Evolutionary conservation across 2,888 invertebrate species (phyloP).

Genomic region (Theretra japonica): DNA sequence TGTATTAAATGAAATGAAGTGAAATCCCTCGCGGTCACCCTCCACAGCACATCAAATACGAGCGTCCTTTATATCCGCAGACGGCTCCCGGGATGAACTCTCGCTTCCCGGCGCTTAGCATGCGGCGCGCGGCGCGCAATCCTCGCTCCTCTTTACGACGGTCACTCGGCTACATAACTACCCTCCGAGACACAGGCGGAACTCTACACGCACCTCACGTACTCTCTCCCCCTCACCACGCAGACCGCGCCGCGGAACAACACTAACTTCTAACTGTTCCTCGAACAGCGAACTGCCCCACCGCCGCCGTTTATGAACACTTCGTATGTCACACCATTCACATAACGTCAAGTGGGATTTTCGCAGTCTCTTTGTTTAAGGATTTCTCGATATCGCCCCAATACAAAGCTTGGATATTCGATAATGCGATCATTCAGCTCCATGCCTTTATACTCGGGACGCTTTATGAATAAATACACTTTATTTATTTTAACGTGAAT

Average conservation of each 20-base stretch:
- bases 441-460: neutral
- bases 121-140: constrained; percentile 49
- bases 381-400: neutral
- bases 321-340: neutral
- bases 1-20: too few species aligned
- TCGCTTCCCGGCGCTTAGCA: neutral
- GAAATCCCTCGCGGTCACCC: too few species aligned
- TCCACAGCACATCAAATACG: too few species aligned
- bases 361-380: neutral
- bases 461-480: constrained; percentile 1
- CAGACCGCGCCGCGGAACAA: neutral
- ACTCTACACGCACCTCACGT: constrained; percentile 54
- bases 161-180: constrained; percentile 76
- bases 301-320: neutral
- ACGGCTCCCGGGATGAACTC: neutral
- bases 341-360: neutral
- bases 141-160: constrained; percentile 71
- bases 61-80: neutral
- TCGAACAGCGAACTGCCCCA: too few species aligned
- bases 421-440: neutral
- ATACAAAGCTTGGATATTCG: neutral
- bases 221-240: constrained; percentile 33
- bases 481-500: neutral
- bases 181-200: constrained; percentile 55
- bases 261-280: too few species aligned